Percentiles rank a stretch among this genome's conserved stretches.
Conservation (phyloP, 2,113 vertebrate species). For the Albula goreensis region DNA sequence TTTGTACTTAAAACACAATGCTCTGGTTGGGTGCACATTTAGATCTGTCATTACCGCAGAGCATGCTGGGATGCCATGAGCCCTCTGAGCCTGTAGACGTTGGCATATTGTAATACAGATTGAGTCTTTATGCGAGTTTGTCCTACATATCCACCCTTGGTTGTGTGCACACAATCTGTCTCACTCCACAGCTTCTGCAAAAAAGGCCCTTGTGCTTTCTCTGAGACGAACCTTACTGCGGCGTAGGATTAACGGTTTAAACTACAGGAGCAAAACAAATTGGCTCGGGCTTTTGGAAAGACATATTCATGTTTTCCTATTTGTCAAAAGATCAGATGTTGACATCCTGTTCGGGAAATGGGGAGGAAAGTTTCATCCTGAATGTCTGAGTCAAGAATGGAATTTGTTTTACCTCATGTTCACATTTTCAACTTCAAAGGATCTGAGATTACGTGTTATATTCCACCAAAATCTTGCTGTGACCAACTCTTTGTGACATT, state of each 20-base stretch:
- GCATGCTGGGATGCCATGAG: neutral
- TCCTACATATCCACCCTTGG: neutral
- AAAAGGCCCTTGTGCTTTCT: neutral
- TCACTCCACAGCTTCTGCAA: neutral
- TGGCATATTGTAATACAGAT: neutral
- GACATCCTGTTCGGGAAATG: too few species aligned
- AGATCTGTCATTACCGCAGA: neutral
- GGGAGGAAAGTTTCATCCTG: too few species aligned
- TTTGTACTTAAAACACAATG: neutral
- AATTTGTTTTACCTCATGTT: neutral
- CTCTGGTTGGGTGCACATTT: neutral
- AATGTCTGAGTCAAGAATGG: too few species aligned
- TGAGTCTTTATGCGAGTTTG: slow-evolving; percentile 5
- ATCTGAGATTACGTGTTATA: neutral
- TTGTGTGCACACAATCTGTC: neutral
- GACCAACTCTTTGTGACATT: neutral
- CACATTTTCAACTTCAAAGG: neutral
- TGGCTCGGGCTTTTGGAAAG: neutral
- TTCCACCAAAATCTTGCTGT: neutral
- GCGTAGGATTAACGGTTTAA: slow-evolving; percentile 4
- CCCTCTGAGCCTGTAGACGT: neutral
- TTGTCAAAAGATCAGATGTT: too few species aligned
- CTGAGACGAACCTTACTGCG: neutral
- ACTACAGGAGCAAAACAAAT: slow-evolving; percentile 1
- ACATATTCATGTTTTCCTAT: neutral